Conservation (phyloP, 2,888 invertebrate genomes). For the Arenicola marina region DNA sequence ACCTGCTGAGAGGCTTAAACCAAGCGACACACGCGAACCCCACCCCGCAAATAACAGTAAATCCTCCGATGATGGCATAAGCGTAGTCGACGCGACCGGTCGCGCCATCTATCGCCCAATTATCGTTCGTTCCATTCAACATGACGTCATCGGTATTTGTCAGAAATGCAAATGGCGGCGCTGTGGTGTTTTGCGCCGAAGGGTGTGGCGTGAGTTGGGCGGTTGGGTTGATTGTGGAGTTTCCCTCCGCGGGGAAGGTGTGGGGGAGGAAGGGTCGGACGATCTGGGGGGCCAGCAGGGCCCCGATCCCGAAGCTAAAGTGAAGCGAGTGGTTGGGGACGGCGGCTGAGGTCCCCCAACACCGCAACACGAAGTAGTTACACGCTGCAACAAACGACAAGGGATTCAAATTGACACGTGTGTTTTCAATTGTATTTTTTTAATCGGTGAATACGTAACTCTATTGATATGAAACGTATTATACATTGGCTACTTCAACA, state of each 20-base stretch:
- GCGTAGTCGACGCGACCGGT: slow-evolving; percentile 32
- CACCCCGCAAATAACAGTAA: slow-evolving; percentile 15
- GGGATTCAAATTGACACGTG: too few species aligned
- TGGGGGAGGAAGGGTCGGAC: slow-evolving; percentile 40
- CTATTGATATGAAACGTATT: too few species aligned
- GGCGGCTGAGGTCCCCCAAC: slow-evolving; percentile 42
- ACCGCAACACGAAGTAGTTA: neutral
- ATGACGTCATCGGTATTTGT: neutral
- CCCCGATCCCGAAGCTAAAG: slow-evolving; percentile 45
- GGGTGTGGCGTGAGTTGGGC: too few species aligned
- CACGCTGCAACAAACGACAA: neutral
- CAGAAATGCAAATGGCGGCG: slow-evolving; percentile 3
- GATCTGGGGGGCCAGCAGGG: slow-evolving; percentile 41
- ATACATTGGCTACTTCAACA: too few species aligned
- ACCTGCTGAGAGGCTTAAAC: neutral
- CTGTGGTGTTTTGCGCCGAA: slow-evolving; percentile 9
- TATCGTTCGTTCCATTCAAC: neutral
- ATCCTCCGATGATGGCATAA: slow-evolving; percentile 32
- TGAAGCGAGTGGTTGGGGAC: slow-evolving; percentile 42
- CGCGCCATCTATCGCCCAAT: neutral
- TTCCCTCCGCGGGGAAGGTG: slow-evolving; percentile 1
- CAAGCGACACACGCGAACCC: neutral
- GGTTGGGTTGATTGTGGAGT: neutral
- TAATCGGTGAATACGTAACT: too few species aligned
- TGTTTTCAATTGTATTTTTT: too few species aligned